A percentile compares a stretch with the other conserved stretches of the same genome.
phyloP scores from a whole-genome alignment of 2,888 invertebrate species.

The Ptychoptera albimana region DNA sequence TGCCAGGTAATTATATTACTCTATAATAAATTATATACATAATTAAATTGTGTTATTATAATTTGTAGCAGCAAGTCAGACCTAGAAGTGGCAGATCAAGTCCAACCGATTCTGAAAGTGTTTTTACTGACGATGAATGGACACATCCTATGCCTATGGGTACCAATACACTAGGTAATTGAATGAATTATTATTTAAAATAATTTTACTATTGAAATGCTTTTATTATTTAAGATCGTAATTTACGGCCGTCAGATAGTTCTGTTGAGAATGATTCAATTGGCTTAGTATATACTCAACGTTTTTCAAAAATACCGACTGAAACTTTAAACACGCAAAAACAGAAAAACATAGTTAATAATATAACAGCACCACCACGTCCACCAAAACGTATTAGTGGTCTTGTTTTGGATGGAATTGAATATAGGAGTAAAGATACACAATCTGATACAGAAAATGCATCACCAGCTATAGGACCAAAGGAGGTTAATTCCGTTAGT shows the following conservation, averaged over 20 bases:
- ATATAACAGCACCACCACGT: constrained; percentile 47
- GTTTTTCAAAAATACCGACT: constrained; percentile 37
- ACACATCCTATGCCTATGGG: constrained; percentile 33
- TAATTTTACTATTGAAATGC: no score
- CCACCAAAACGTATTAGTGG: constrained; percentile 49
- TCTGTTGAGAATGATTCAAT: constrained; percentile 39
- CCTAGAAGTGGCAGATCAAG: constrained; percentile 30
- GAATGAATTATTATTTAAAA: no score
- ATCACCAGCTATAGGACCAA: constrained; percentile 29
- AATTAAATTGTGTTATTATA: neutral
- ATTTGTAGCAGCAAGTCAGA: constrained; percentile 3
- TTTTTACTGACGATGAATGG: constrained; percentile 55
- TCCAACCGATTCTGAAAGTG: constrained; percentile 51
- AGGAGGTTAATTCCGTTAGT: constrained; percentile 21
- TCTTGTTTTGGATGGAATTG: constrained; percentile 28
- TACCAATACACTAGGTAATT: constrained; percentile 10
- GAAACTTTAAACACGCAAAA: constrained; percentile 12
- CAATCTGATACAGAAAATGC: constrained; percentile 31
- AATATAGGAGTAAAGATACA: constrained; percentile 23
- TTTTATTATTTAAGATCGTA: constrained; percentile 29
- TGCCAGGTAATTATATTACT: constrained; percentile 21
- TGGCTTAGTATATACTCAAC: constrained; percentile 37
- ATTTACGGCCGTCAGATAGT: constrained; percentile 37
- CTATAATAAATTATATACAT: no score
- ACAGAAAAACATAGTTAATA: constrained; percentile 14